These are phyloP conservation scores for Bombus vancouverensis DNA, from an alignment of 1,140 invertebrate species.

Conservation along the genomic window DNA sequence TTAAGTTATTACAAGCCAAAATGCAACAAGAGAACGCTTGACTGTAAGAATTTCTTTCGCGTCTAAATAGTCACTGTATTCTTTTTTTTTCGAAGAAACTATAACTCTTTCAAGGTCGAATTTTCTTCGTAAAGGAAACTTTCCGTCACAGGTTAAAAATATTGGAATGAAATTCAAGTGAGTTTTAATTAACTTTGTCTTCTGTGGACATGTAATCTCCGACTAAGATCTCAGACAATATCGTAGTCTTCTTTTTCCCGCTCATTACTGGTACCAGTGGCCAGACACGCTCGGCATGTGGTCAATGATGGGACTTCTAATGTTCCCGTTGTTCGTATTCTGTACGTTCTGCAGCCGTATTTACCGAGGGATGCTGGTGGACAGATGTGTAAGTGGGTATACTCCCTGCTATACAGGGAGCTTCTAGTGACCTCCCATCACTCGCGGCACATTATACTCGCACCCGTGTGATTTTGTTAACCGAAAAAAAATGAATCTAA, in stretches of 20 bases:
- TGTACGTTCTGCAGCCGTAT: constrained; percentile 64
- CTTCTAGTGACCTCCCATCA: constrained; percentile 26
- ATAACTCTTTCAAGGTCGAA: no score
- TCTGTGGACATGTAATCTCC: constrained; percentile 17
- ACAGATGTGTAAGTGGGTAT: constrained; percentile 81
- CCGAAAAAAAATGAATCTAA: background rate
- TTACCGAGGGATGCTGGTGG: constrained; percentile 77
- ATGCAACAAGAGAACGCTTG: no score
- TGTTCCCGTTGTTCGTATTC: constrained; percentile 67
- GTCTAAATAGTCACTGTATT: no score
- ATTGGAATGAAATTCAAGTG: background rate
- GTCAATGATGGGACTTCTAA: constrained; percentile 59
- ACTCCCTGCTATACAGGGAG: constrained; percentile 42
- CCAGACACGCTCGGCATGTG: constrained; percentile 74
- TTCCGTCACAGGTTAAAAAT: no score
- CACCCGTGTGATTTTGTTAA: background rate
- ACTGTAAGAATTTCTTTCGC: no score
- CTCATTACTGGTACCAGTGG: constrained; percentile 38
- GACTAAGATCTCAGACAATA: constrained; percentile 60
- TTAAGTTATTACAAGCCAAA: no score
- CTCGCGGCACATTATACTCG: background rate
- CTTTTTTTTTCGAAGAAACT: no score
- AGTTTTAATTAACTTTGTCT: constrained; percentile 29
- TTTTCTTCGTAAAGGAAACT: no score
- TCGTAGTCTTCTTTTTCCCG: background rate